phyloP scores from a whole-genome alignment of 2,888 invertebrate genomes.

The Slavum lentiscoides region DNA sequence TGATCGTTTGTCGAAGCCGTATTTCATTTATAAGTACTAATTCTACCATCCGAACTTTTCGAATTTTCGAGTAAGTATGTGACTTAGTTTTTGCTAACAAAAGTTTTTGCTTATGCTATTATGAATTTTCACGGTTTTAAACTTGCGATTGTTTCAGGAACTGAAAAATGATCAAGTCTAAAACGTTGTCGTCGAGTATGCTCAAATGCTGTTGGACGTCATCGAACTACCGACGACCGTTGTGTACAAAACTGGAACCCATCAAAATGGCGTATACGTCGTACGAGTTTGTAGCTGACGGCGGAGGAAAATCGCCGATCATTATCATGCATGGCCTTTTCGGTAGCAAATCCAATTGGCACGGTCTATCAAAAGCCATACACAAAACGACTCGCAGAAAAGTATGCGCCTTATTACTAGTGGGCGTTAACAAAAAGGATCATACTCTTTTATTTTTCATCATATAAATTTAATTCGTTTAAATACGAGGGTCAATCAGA shows the following conservation, averaged over 20 bases:
- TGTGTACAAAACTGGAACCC: conserved; percentile 65
- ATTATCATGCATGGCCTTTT: conserved; percentile 61
- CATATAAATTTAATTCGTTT: no score
- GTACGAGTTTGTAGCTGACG: conserved; percentile 48
- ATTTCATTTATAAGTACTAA: no score
- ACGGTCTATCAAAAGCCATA: conserved; percentile 74
- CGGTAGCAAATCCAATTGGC: conserved; percentile 87
- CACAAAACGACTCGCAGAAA: conserved; percentile 65
- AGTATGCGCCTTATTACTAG: conserved; percentile 40
- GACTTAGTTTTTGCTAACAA: no score
- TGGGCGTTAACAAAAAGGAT: no score
- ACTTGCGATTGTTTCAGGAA: neutral
- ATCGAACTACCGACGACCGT: neutral
- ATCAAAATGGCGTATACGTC: conserved; percentile 60
- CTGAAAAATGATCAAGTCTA: conserved; percentile 23
- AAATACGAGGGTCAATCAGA: no score
- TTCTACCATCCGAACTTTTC: no score
- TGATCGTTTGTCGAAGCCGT: no score
- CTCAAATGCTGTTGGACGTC: neutral
- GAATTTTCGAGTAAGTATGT: no score
- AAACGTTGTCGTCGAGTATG: neutral
- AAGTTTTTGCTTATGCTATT: no score
- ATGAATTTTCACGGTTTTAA: neutral
- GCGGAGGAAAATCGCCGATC: conserved; percentile 55
- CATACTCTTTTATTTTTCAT: no score